Evolutionary conservation across 2,797 vertebrate species (phyloP).

Genomic region (Poeciliopsis infans): DNA sequence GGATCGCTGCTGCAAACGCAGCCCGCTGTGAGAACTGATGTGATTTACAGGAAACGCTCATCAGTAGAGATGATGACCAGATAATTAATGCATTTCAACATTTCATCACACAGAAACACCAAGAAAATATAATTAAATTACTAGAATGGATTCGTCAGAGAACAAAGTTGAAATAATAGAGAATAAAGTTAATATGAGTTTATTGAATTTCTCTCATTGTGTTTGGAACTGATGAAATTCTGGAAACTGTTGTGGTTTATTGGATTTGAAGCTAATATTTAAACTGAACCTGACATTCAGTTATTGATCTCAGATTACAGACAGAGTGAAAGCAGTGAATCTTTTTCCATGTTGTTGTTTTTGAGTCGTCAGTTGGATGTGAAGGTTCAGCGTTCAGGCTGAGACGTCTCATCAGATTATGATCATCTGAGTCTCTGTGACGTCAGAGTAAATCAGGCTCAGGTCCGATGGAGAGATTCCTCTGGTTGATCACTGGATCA

Average conservation of each 20-base stretch:
- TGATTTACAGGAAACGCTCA: too few species aligned
- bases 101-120: neutral
- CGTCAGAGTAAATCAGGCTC: neutral
- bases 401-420: slow-evolving; percentile 5
- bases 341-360: neutral
- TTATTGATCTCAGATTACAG: neutral
- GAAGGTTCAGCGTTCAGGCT: neutral
- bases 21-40: too few species aligned
- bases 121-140: too few species aligned
- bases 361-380: neutral
- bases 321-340: too few species aligned
- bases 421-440: slow-evolving; percentile 1
- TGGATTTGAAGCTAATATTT: neutral
- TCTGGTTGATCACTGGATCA: neutral
- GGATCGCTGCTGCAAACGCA: too few species aligned
- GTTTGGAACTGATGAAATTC: neutral
- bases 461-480: neutral
- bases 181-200: too few species aligned
- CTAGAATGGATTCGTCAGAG: too few species aligned
- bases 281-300: neutral
- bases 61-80: neutral
- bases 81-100: neutral
- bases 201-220: too few species aligned
- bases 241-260: neutral
- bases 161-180: too few species aligned